Evolutionary conservation across 1,140 invertebrate species (phyloP).

Genomic region (Bombus superbus): DNA sequence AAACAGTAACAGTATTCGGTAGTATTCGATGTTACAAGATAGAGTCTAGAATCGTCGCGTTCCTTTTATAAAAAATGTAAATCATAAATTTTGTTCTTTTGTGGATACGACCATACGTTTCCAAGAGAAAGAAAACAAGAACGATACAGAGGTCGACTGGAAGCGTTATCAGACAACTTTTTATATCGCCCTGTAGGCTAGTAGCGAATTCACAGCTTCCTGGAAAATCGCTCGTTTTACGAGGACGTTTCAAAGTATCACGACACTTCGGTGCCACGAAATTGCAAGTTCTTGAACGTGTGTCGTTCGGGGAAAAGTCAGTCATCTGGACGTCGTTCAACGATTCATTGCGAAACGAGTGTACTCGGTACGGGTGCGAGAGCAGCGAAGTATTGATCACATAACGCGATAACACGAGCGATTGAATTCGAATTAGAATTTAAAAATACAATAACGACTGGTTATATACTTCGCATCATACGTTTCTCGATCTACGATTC

Average conservation of each 20-base stretch:
- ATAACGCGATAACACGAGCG: neutral
- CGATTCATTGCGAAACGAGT: neutral
- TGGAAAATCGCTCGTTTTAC: constrained; percentile 34
- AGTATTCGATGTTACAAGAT: too few relatives aligned
- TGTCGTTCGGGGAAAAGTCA: constrained; percentile 19
- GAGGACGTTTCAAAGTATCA: constrained; percentile 17
- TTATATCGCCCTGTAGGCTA: constrained; percentile 18
- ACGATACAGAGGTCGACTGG: neutral
- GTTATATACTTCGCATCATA: neutral
- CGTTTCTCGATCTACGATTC: neutral
- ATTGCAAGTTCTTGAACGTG: constrained; percentile 2
- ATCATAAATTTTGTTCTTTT: too few relatives aligned
- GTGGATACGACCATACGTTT: neutral
- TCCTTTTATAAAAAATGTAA: too few relatives aligned
- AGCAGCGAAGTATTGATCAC: neutral
- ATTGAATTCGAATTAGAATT: neutral
- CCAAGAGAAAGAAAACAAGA: neutral
- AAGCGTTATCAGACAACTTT: constrained; percentile 38
- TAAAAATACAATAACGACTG: neutral
- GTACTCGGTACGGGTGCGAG: neutral
- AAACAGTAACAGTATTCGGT: too few relatives aligned
- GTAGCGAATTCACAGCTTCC: constrained; percentile 11
- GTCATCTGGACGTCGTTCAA: constrained; percentile 23
- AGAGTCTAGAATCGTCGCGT: too few relatives aligned
- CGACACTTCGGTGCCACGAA: constrained; percentile 8